phyloP scores from a whole-genome alignment of 2,888 invertebrate species.

The Cabera pusaria region DNA sequence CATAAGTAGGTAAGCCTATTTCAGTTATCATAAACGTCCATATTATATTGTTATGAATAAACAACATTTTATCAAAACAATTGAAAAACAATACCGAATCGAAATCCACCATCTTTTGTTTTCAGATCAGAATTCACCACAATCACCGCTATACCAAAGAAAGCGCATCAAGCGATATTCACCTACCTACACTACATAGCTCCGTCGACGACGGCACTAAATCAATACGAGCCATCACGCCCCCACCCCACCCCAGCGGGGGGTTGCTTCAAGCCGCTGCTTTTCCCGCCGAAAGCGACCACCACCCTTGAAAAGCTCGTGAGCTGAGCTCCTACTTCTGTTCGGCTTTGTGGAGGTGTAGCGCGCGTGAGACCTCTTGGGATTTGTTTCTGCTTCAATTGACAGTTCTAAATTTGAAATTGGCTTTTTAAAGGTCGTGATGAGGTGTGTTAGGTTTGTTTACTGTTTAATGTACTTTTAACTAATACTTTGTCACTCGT shows the following conservation, averaged over 20 bases:
- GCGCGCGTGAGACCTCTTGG: conserved; percentile 76
- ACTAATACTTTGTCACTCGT: no score
- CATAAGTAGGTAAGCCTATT: no score
- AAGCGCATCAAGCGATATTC: conserved; percentile 80
- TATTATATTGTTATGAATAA: no score
- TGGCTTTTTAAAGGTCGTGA: conserved; percentile 44
- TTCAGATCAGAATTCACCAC: conserved; percentile 35
- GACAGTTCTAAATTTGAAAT: conserved; percentile 73
- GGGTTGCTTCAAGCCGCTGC: conserved; percentile 61
- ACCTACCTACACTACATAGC: conserved; percentile 77
- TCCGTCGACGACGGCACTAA: conserved; percentile 84
- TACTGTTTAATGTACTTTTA: no score
- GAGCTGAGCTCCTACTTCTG: conserved; percentile 84
- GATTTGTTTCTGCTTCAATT: conserved; percentile 73
- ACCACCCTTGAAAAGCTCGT: conserved; percentile 83
- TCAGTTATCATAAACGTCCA: no score
- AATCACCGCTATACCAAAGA: conserved; percentile 50
- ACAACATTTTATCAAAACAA: no score
- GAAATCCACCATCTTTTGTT: conserved; percentile 19
- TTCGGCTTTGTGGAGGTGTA: conserved; percentile 82
- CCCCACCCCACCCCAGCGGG: conserved; percentile 49
- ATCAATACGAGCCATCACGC: conserved; percentile 84
- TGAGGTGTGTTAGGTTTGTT: conserved; percentile 27
- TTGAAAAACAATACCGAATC: no score
- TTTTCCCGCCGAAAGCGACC: conserved; percentile 80